These are phyloP conservation scores for Glaucopsyche alexis DNA, from an alignment of 2,888 invertebrate genomes.

Conservation along the genomic window DNA sequence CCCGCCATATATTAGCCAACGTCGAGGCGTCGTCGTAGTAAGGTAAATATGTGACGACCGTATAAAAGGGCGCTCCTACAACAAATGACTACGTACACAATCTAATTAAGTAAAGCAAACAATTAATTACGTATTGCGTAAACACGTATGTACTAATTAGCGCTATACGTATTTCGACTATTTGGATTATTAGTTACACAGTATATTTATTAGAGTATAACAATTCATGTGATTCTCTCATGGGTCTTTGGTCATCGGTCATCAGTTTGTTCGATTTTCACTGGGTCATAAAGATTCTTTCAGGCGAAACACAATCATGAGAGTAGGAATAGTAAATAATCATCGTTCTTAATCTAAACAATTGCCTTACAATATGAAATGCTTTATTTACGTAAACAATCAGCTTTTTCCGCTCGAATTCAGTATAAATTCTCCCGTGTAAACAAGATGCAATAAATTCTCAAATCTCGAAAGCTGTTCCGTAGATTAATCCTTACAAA, in stretches of 20 bases:
- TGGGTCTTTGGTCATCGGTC: too few relatives aligned
- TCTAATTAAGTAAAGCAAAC: slow-evolving; percentile 20
- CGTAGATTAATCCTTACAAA: neutral
- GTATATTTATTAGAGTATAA: neutral
- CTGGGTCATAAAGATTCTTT: too few relatives aligned
- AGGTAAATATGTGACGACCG: slow-evolving; percentile 67
- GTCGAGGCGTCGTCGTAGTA: slow-evolving; percentile 56
- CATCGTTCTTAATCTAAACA: neutral
- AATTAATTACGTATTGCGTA: slow-evolving; percentile 7
- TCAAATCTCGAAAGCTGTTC: slow-evolving; percentile 1
- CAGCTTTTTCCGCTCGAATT: neutral
- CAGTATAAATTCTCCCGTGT: neutral
- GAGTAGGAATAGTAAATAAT: neutral
- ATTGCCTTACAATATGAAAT: neutral
- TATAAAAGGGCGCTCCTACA: slow-evolving; percentile 65
- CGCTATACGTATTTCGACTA: neutral
- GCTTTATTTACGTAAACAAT: neutral
- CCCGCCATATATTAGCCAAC: slow-evolving; percentile 52
- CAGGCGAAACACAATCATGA: too few relatives aligned
- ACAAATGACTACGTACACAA: slow-evolving; percentile 16
- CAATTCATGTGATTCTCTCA: neutral
- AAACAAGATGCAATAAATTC: slow-evolving; percentile 10
- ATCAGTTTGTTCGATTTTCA: too few relatives aligned
- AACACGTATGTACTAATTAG: neutral
- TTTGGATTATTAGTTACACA: slow-evolving; percentile 2